These are phyloP conservation scores for Ernsta delagoae DNA, from an alignment of 2,888 invertebrate species.

Conservation along the genomic window DNA sequence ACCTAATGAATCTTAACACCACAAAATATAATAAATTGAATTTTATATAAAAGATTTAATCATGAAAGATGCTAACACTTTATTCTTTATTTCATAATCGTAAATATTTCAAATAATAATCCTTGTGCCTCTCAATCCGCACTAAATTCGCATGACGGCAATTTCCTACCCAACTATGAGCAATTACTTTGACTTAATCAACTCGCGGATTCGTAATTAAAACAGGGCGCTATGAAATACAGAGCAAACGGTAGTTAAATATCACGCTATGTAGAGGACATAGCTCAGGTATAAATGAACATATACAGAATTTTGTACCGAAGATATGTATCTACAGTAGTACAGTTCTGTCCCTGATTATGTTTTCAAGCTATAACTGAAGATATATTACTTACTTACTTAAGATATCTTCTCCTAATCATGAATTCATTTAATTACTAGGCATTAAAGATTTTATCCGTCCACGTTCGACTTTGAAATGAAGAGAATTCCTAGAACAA, in stretches of 20 bases:
- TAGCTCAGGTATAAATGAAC: no score
- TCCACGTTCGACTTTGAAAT: no score
- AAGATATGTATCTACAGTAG: no score
- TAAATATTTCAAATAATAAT: not conserved
- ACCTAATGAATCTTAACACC: no score
- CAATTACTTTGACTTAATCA: conserved; percentile 41
- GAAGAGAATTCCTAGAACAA: no score
- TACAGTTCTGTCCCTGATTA: no score
- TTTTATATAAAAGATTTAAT: not conserved
- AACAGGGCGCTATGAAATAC: conserved; percentile 33
- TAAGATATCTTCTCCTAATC: no score
- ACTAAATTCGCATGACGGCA: conserved; percentile 29
- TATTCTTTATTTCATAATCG: not conserved
- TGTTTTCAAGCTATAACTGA: no score
- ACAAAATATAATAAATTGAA: not conserved
- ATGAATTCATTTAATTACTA: no score
- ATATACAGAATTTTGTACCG: no score
- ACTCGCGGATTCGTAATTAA: conserved; percentile 36
- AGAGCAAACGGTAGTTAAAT: conserved; percentile 11
- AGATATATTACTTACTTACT: no score
- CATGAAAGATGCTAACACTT: not conserved
- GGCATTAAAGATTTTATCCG: no score
- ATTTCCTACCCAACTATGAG: conserved; percentile 35
- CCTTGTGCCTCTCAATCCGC: conserved; percentile 9
- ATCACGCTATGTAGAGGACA: not conserved